A percentile compares a stretch with the other conserved stretches of the same genome.
Conservation (phyloP, 1,140 invertebrate species). For the Anastrepha obliqua region DNA sequence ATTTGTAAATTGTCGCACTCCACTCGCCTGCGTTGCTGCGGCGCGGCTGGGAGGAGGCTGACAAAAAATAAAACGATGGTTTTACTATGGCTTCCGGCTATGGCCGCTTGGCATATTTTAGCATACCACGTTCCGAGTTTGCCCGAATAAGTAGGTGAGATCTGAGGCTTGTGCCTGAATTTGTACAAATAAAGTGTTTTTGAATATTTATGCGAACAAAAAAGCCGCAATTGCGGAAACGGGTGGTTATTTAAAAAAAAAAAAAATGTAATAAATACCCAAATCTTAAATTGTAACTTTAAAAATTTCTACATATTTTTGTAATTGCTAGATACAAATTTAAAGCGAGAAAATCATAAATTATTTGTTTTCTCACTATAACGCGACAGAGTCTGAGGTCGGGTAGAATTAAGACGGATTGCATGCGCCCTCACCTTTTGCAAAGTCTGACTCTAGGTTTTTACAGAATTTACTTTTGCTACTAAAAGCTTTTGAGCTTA, state of each 20-base stretch:
- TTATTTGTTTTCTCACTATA: too few species aligned
- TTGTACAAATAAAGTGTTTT: slow-evolving; percentile 34
- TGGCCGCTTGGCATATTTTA: slow-evolving; percentile 50
- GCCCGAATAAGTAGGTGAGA: background rate
- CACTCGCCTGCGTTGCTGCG: slow-evolving; percentile 42
- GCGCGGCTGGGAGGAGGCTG: slow-evolving; percentile 15
- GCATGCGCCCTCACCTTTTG: too few species aligned
- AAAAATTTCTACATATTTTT: background rate
- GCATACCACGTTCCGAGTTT: background rate
- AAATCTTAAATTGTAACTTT: background rate
- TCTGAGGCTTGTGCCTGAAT: background rate
- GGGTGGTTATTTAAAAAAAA: background rate
- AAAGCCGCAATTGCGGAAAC: slow-evolving; percentile 39
- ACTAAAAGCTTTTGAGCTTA: too few species aligned
- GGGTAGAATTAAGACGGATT: too few species aligned
- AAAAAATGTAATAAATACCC: slow-evolving; percentile 16
- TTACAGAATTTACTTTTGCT: too few species aligned
- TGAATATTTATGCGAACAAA: slow-evolving; percentile 43
- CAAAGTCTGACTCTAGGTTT: too few species aligned
- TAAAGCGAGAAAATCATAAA: too few species aligned
- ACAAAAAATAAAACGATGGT: slow-evolving; percentile 30
- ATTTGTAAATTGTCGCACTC: slow-evolving; percentile 65
- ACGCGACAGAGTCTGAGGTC: too few species aligned
- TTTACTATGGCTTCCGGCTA: slow-evolving; percentile 35
- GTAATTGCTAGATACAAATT: too few species aligned